Percentiles rank a stretch among this genome's conserved stretches.
These are phyloP conservation scores for Alces alces DNA, from an alignment of 2,113 vertebrate species.

Conservation along the genomic window DNA sequence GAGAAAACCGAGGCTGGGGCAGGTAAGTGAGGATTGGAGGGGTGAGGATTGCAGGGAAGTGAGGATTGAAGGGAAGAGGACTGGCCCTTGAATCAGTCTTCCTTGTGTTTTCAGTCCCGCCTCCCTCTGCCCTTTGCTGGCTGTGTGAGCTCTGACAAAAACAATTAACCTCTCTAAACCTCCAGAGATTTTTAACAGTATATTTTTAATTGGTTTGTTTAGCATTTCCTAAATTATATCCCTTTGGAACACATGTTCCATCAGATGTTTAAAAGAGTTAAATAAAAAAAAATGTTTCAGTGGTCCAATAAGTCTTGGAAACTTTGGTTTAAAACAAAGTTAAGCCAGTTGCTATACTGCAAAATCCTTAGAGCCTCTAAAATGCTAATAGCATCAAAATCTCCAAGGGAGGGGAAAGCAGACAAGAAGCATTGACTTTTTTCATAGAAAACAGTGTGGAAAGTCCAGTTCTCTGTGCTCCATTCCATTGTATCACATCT, in stretches of 20 bases:
- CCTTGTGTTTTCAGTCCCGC: not conserved
- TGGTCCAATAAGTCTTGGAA: not conserved
- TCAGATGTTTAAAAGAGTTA: constrained; percentile 51
- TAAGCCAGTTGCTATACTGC: not conserved
- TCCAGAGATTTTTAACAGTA: not conserved
- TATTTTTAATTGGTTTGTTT: constrained; percentile 63
- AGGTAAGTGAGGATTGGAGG: not conserved
- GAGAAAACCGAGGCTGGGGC: not conserved
- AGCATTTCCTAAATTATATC: constrained; percentile 40
- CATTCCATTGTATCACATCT: fast-evolving
- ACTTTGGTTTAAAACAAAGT: constrained; percentile 4
- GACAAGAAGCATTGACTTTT: not conserved
- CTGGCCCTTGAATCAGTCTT: not conserved
- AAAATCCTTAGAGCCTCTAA: not conserved
- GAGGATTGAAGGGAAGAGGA: fast-evolving
- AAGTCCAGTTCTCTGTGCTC: not conserved
- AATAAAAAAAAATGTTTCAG: constrained; percentile 1
- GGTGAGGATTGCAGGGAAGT: too few relatives aligned
- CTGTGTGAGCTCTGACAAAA: not conserved
- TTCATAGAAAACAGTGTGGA: not conserved
- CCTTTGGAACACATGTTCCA: constrained; percentile 34
- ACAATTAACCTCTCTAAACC: constrained; percentile 47
- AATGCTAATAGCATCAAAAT: constrained; percentile 42
- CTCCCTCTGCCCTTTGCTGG: not conserved
- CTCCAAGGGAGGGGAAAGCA: not conserved